Evolutionary conservation across 2,113 vertebrate genomes (phyloP), one percentile per base, ranked within the genome.

Genomic region (Acanthisitta chloris): DNA sequence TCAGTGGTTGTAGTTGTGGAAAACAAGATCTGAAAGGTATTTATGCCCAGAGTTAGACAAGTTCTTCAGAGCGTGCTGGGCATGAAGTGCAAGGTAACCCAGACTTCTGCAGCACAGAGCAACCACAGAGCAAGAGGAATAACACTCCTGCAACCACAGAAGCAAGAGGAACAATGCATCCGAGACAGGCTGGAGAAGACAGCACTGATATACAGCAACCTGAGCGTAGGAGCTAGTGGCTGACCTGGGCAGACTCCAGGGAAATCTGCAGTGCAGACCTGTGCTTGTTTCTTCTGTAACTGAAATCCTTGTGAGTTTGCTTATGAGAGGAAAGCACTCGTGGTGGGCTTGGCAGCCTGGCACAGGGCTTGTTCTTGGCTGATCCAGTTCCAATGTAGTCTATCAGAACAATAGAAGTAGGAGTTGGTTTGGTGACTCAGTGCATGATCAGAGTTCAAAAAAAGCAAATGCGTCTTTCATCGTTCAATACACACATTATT

Each of bases 351-450:
- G 93, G 92, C 90, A 93, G 85, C 61, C 65, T 67, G 65, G 82
- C 72, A 57, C 19, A 4, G 34, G 57, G 54, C 55, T 95, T 3
- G 1, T 24, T 87, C 90, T 81, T 88, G 80, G 88, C 80, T 90
- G 42, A 90, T 45, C 76, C 82, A 88, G 79, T 59, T 96, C 72
- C 28, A 8, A 4, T 8, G 1, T 9, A 38, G 88, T 61, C 62
- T 70, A 2, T 71, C 7, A 0, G 95, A 95, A 95, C 93, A 95
- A 93, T 93, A 78, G 91, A 57, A 66, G 93, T 78, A 82, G 92
- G 95, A 93, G 96, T 90, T 86, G 78, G 55, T 34, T 71, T 48
- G 72, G 85, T 95, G 95, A 95, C 73, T 97, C 96, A 96, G 86
- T 57, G 86, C 59, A 17, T 43, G 80, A 76, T 90, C 90, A 38